Conservation (phyloP, 23 tunicate species). For the Trididemnum nubilum region DNA sequence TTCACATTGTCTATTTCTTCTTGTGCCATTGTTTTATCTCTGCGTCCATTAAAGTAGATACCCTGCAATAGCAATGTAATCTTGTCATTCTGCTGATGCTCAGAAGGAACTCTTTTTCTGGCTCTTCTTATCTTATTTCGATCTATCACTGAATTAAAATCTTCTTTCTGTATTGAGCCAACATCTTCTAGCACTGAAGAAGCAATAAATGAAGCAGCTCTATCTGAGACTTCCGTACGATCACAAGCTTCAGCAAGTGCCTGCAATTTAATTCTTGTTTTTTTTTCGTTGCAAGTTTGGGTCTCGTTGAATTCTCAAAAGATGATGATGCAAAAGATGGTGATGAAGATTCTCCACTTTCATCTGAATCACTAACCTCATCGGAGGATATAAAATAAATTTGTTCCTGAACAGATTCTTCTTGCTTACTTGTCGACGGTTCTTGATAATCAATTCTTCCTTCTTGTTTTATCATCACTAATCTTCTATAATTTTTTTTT, state of each 20-base stretch:
- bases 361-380: not conserved
- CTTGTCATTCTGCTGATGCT: not conserved
- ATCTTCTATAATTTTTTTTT: not conserved
- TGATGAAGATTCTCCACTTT: not conserved
- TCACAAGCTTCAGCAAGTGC: not conserved
- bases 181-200: not conserved
- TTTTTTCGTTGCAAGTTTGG: not conserved
- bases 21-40: not conserved
- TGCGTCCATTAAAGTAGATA: not conserved
- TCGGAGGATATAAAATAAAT: not conserved
- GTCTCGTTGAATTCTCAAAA: not conserved
- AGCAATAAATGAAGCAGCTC: slow-evolving; percentile 1
- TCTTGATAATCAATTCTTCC: not conserved
- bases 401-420: not conserved
- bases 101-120: not conserved
- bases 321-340: not conserved
- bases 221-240: not conserved
- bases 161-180: not conserved
- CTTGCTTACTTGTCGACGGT: not conserved
- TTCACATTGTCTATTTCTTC: not conserved
- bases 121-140: not conserved
- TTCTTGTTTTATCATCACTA: not conserved
- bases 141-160: not conserved
- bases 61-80: slow-evolving; percentile 1
- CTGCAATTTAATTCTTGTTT: not conserved